Conservation (phyloP, 2,888 invertebrate genomes). For the Margaritifera margaritifera region DNA sequence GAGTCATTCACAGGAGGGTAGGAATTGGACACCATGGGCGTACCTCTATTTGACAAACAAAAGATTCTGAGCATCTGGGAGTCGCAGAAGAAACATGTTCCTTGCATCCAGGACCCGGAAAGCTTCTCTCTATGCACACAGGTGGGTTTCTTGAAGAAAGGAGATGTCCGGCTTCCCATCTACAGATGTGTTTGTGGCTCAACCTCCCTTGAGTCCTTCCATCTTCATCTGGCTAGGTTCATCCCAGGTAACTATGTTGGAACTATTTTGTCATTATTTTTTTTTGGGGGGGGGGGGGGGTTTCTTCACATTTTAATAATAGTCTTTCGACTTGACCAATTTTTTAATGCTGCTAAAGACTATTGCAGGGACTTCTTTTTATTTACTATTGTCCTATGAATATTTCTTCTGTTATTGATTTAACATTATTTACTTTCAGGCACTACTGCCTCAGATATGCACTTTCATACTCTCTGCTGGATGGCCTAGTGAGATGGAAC, state of each 20-base stretch:
- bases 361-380: neutral
- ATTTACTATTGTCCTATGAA: neutral
- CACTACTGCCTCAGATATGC: conserved; percentile 29
- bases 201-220: conserved; percentile 41
- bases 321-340: too few relatives aligned
- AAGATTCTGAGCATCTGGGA: conserved; percentile 20
- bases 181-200: conserved; percentile 40
- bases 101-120: conserved; percentile 37
- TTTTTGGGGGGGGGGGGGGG: too few relatives aligned
- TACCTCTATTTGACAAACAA: conserved; percentile 27
- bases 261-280: too few relatives aligned
- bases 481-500: conserved; percentile 36
- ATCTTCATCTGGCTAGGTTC: conserved; percentile 36
- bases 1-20: conserved; percentile 21
- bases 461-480: conserved; percentile 42
- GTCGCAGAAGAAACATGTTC: conserved; percentile 28
- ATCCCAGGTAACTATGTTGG: conserved; percentile 23
- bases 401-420: too few relatives aligned
- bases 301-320: too few relatives aligned
- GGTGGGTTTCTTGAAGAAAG: conserved; percentile 29
- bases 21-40: conserved; percentile 29
- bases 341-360: neutral
- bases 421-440: conserved; percentile 14
- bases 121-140: conserved; percentile 28
- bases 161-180: conserved; percentile 14